These are phyloP conservation scores for Phasia obesa DNA, from an alignment of 2,888 invertebrate species.

Conservation along the genomic window DNA sequence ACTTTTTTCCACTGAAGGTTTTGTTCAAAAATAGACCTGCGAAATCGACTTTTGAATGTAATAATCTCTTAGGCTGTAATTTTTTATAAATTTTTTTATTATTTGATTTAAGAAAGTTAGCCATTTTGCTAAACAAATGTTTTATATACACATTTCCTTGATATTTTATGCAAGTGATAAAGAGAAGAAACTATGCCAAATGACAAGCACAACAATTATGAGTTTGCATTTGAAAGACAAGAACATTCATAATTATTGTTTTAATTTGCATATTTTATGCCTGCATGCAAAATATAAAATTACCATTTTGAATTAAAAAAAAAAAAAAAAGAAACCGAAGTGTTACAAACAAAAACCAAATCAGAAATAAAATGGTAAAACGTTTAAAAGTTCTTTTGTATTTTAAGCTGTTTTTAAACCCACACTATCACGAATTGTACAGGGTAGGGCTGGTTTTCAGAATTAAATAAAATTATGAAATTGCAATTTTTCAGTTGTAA, in stretches of 20 bases:
- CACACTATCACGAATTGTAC: constrained; percentile 60
- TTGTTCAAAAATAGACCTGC: too few relatives aligned
- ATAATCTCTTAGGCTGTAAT: too few relatives aligned
- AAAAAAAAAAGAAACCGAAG: constrained; percentile 57
- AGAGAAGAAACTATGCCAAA: not conserved
- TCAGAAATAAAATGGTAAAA: constrained; percentile 42
- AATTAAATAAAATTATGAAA: constrained; percentile 59
- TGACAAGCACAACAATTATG: constrained; percentile 1
- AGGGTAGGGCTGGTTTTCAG: constrained; percentile 53
- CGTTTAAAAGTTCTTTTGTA: constrained; percentile 49
- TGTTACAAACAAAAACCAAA: constrained; percentile 38
- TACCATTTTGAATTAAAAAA: constrained; percentile 20
- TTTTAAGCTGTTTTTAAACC: constrained; percentile 35
- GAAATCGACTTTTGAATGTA: too few relatives aligned
- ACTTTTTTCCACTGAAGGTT: too few relatives aligned
- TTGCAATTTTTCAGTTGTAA: constrained; percentile 42
- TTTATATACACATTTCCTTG: too few relatives aligned
- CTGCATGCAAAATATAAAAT: constrained; percentile 52
- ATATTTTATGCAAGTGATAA: too few relatives aligned
- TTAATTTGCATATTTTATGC: constrained; percentile 48
- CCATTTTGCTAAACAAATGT: too few relatives aligned
- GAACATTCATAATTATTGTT: constrained; percentile 30
- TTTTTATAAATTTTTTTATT: too few relatives aligned
- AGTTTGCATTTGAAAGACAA: constrained; percentile 38
- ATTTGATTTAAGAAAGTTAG: too few relatives aligned